Base-by-base conservation (phyloP, 2,797 vertebrate species). In the Sebastes reedi region DNA sequence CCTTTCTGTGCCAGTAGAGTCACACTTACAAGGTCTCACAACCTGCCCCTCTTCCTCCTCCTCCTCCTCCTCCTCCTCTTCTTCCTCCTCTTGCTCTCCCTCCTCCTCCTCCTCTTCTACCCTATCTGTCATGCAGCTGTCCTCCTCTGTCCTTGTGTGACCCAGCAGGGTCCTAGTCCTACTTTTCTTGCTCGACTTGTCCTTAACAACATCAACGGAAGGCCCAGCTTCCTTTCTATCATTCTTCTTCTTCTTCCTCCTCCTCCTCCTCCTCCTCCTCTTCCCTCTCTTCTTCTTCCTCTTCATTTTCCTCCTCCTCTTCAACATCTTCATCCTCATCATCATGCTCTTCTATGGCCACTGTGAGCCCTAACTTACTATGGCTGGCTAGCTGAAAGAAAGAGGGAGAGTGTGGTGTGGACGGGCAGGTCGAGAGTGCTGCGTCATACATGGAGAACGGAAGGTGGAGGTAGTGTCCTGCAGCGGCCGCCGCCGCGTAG, bases 391-490 rank as follows among this genome's bases (percentile, higher is more conserved):
- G 81, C 75, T 94, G 94, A 18, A 94, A 86, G 22, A 94, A 83
- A 2, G 97, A 95, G 88, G 96, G 91, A 52, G 96, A 93, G 77
- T 90, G 85, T 0, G 92, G 80, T 0, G 92, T 65, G 6, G 97
- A 95, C 16, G 96, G 91, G 80, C 96, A 96, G 83, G 94, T 50
- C 4, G 96, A 83, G 30, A 95, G 96, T 0, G 96, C 91, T 14
- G 92, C 91, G 5, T 97, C 89, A n/a, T 94, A 97, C 89, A 97
- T 92, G 76, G 97, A 95, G 85, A 98, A 95, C 1, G 98, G 98
- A 36, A 98, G 91, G 87, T 97, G 97, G 91, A 98, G 95, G 92
- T 97, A 98, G 90, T 96, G 97, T 70, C 96, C 96, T 1, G 95
- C 88, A 6, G 92, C 86, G 0, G 90, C 92, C 0, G 93, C 91